Base-by-base conservation (phyloP, 2,888 invertebrate genomes). In the Scrobipalpa costella region DNA sequence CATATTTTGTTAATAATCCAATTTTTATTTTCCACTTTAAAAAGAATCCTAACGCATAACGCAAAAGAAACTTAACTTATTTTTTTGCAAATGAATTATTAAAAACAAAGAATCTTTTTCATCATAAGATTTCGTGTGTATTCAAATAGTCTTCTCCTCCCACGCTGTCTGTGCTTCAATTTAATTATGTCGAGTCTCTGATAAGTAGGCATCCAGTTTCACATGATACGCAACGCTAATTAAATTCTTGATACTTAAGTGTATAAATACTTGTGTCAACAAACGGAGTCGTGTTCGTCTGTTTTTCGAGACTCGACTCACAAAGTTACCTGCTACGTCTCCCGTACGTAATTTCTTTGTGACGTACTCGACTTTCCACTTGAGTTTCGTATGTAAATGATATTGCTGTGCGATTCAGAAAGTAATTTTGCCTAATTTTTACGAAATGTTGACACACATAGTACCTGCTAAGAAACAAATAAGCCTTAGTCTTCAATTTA, bases 201-300 rank as follows among this genome's bases (percentile, higher is more conserved):
- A 83, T 88, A 87, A 89, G 85, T 84, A 86, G 80, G 78, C 83
- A 83, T 86, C 86, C 83, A 76, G 77, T 88, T 87, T 84, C 80
- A 84, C 78, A 81, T 84, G 79, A 83, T 84, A 76, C 75, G 73
- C 67, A 71, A 66, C 71, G 49, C 74, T 84, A 83, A 88, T 85
- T 85, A 86, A 83, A 83, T 86, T 84, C 78, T 85, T 85, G 76
- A 72, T 71, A 73, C 61, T 55, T 55, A 55, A 55, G 55, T 55
- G 55, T 55, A 55, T 15, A 55, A 34, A 15, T 34, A 34, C 34
- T 55, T 34, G 34, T 33, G 13, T 15, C 33, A 34, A 34, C 55
- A 55, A 55, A 27, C 50, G 50, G 50, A 27, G 50, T 52, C 50
- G 13, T 52, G 50, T 52, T 21, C 50, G 21, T 27, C 50, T 27